These are phyloP conservation scores for Hirudinaria manillensis DNA, from an alignment of 2,888 invertebrate species.

Conservation along the genomic window DNA sequence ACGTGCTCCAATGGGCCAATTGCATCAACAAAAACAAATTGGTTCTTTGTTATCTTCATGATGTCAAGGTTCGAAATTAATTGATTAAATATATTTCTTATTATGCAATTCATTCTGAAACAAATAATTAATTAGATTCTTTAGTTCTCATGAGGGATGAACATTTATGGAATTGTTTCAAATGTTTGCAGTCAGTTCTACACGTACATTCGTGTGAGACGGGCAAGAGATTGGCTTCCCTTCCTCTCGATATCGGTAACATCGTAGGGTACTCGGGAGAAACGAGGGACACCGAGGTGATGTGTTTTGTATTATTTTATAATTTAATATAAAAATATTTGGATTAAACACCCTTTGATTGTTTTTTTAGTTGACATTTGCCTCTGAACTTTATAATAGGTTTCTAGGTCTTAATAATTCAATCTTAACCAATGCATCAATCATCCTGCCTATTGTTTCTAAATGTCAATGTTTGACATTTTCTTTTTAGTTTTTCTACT, in stretches of 20 bases:
- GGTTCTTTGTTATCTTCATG: constrained; percentile 79
- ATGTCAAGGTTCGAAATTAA: constrained; percentile 72
- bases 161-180: neutral
- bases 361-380: neutral
- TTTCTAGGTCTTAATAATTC: no score
- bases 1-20: constrained; percentile 82
- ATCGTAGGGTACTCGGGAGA: constrained; percentile 71
- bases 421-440: no score
- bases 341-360: neutral
- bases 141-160: neutral
- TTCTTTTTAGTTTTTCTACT: constrained; percentile 69
- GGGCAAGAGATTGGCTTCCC: constrained; percentile 68
- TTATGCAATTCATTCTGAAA: neutral
- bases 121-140: neutral
- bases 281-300: constrained; percentile 69
- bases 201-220: constrained; percentile 70
- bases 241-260: constrained; percentile 79
- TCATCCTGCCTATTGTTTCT: no score
- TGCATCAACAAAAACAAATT: constrained; percentile 80
- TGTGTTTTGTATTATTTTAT: constrained; percentile 10
- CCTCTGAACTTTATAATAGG: neutral
- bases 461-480: no score
- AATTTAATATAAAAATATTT: neutral
- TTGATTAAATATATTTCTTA: neutral
- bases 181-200: constrained; percentile 66